Conservation (phyloP, 2,113 vertebrate genomes). For the Gnathonemus longibarbis region DNA sequence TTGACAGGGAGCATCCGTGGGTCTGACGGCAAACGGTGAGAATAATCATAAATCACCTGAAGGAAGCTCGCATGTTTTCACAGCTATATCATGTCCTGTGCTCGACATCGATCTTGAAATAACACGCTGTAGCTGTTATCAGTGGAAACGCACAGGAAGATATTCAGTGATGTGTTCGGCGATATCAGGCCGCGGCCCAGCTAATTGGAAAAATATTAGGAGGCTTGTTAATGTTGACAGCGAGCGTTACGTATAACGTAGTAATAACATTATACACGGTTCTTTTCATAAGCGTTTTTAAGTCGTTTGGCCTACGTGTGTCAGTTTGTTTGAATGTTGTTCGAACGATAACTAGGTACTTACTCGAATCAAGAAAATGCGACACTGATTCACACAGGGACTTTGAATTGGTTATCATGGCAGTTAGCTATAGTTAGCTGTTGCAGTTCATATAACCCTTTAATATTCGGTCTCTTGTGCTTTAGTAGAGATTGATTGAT, state of each 20-base stretch:
- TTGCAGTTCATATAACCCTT: background rate
- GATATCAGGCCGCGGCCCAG: slow-evolving; percentile 22
- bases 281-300: background rate
- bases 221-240: background rate
- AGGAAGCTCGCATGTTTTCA: background rate
- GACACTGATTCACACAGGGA: background rate
- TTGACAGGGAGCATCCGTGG: slow-evolving; percentile 23
- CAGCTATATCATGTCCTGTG: background rate
- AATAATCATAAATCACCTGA: background rate
- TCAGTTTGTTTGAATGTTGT: background rate
- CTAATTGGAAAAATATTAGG: background rate
- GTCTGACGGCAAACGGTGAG: slow-evolving; percentile 46
- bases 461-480: background rate
- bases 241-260: background rate
- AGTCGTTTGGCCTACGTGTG: background rate
- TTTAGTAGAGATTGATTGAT: no score
- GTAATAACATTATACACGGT: background rate
- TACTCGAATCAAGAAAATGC: background rate
- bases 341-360: background rate
- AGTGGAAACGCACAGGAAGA: background rate
- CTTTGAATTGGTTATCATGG: slow-evolving; percentile 9
- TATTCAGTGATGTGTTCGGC: background rate
- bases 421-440: background rate
- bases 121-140: background rate
- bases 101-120: background rate